Evolutionary conservation across 1,140 invertebrate species (phyloP).

Genomic region (Tetramorium simillimum): DNA sequence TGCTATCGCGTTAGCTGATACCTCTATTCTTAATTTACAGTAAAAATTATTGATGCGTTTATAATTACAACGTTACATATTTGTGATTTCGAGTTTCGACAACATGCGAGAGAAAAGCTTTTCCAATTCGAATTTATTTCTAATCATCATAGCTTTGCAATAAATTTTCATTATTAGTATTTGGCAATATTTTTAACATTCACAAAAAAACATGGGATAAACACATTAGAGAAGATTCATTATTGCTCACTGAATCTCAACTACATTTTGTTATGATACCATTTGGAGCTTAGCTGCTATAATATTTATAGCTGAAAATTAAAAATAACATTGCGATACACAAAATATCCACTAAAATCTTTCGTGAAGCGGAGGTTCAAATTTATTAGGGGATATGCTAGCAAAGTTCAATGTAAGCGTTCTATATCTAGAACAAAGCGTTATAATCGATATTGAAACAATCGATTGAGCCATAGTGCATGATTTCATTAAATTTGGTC

Average conservation of each 20-base stretch:
- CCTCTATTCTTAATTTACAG: neutral
- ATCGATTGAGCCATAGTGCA: constrained; percentile 14
- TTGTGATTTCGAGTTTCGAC: neutral
- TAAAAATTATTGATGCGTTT: neutral
- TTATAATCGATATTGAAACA: constrained; percentile 32
- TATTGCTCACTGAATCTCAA: neutral
- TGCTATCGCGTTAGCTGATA: neutral
- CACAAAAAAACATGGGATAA: neutral
- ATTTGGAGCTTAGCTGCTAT: constrained; percentile 4
- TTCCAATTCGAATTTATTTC: neutral
- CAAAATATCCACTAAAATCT: constrained; percentile 8
- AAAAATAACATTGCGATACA: neutral
- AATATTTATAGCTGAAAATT: neutral
- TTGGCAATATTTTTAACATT: neutral
- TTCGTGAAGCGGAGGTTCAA: neutral
- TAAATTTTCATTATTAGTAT: neutral
- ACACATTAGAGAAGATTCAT: neutral
- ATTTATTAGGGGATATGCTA: neutral
- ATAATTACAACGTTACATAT: too few species aligned
- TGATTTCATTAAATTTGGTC: constrained; percentile 49
- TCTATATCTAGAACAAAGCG: neutral
- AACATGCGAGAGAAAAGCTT: neutral
- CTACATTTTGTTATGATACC: neutral
- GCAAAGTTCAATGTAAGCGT: constrained; percentile 6
- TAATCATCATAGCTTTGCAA: neutral